Evolutionary conservation across 2,113 vertebrate species (phyloP), one percentile per base, ranked within the genome.

Genomic region (Dipodomys merriami): DNA sequence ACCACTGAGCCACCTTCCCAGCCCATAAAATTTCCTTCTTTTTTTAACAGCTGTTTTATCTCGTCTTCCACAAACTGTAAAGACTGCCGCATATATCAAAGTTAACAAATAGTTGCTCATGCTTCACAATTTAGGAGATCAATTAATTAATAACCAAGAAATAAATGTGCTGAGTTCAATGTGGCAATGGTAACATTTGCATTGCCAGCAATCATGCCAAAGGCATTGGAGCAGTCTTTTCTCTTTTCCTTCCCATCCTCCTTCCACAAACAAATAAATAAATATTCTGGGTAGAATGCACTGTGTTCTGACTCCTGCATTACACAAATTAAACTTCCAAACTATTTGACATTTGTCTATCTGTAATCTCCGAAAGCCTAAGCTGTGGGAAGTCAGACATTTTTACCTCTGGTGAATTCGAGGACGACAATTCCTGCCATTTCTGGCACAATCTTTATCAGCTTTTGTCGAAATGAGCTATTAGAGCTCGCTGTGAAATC

Each of bases 401-500:
- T 96, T 96, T 95, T 89, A 57, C 95, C 57, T 39, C 44, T 60
- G 67, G 49, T 91, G 76, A 77, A 91, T 93, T 78, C 94, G 89
- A 90, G 97, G 95, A 94, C 13, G 27, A 93, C 93, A 90, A 94
- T 97, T 96, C 88, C 94, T 96, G 88, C 89, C 83, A 90, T 94
- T 98, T 77, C 85, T 83, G 88, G 74, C 68, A 87, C 83, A 92
- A n/a, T 96, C 74, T 94, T 97, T 97, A 98, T 96, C 97, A 95
- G 90, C 93, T 93, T 95, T 94, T 96, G 95, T 86, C 49, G 80
- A 92, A 97, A 96, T 97, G 94, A 97, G 96, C 91, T 97, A 95
- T 97, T 96, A 97, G 95, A 95, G 78, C 93, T 97, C 93, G 89
- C 94, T 96, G 91, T 96, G 97, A 97, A 97, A 84, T 95, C 95